These are phyloP conservation scores for Rattus rattus DNA, from an alignment of 2,113 vertebrate species.

Conservation along the genomic window DNA sequence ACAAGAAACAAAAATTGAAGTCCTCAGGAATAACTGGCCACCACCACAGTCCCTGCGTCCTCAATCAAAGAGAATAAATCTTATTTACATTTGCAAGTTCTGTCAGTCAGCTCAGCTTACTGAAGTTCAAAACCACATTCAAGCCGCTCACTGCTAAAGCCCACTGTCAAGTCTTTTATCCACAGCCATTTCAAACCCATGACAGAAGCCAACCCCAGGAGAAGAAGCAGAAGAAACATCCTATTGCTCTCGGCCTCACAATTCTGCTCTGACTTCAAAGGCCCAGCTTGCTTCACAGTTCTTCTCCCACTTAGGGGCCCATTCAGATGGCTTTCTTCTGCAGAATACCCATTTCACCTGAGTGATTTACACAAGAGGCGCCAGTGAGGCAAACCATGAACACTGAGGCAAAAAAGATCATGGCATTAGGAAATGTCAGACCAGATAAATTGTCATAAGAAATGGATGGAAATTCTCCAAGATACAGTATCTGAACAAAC, in stretches of 20 bases:
- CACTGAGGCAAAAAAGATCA: neutral
- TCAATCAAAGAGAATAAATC: neutral
- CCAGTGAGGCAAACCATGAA: neutral
- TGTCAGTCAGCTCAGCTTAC: conserved; percentile 1
- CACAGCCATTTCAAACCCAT: neutral
- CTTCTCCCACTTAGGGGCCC: neutral
- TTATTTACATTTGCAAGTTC: conserved; percentile 51
- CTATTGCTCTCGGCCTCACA: neutral
- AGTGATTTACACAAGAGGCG: neutral
- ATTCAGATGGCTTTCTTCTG: conserved; percentile 9
- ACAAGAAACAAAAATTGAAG: conserved; percentile 11
- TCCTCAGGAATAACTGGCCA: neutral
- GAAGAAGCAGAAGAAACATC: neutral
- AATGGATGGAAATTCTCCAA: neutral
- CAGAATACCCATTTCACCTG: neutral
- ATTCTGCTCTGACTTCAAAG: conserved; percentile 15
- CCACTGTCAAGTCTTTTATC: conserved; percentile 36
- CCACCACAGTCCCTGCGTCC: neutral
- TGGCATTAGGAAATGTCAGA: conserved; percentile 2
- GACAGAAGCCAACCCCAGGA: neutral
- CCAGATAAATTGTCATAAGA: neutral
- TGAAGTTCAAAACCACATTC: conserved; percentile 41
- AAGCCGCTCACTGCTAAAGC: neutral
- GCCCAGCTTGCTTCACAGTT: neutral
- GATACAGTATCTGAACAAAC: neutral